Evolutionary conservation across 2,113 vertebrate species (phyloP).

Genomic region (Apodemus sylvaticus): DNA sequence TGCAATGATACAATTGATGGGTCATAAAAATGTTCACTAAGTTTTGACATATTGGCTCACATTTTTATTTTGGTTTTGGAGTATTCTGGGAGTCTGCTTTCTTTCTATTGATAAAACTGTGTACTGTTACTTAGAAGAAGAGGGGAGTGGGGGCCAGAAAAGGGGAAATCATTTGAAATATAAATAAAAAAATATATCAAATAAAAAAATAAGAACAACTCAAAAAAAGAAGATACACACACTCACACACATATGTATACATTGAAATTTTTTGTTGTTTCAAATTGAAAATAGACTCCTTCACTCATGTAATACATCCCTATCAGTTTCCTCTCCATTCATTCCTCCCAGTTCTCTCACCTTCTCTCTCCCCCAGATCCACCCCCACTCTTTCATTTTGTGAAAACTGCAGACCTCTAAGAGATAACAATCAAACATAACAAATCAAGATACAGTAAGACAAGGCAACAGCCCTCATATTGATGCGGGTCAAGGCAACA

Average conservation of each 20-base stretch:
- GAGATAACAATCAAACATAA: not conserved
- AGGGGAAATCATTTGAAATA: no score
- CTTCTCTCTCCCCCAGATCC: not conserved
- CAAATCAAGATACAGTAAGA: not conserved
- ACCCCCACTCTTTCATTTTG: not conserved
- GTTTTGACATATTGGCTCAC: conserved; percentile 57
- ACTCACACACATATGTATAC: not conserved
- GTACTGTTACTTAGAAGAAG: not conserved
- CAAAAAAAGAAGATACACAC: not conserved
- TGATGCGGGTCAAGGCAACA: not conserved
- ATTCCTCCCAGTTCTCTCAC: not conserved
- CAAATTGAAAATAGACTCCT: not conserved
- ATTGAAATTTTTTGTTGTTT: not conserved
- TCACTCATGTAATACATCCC: not conserved
- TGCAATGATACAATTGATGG: conserved; percentile 63
- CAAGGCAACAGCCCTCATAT: not conserved
- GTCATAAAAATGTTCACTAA: conserved; percentile 71
- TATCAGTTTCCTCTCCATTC: not conserved
- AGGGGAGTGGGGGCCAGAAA: no score
- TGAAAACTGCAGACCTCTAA: not conserved
- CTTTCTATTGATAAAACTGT: conserved; percentile 4
- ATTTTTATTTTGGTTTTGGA: conserved; percentile 47
- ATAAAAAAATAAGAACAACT: no score
- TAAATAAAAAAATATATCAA: no score
- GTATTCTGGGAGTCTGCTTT: conserved; percentile 30